phyloP scores from a whole-genome alignment of 37 sponge, comb jelly and placozoan genomes.

The Lycopodina hypogea region DNA sequence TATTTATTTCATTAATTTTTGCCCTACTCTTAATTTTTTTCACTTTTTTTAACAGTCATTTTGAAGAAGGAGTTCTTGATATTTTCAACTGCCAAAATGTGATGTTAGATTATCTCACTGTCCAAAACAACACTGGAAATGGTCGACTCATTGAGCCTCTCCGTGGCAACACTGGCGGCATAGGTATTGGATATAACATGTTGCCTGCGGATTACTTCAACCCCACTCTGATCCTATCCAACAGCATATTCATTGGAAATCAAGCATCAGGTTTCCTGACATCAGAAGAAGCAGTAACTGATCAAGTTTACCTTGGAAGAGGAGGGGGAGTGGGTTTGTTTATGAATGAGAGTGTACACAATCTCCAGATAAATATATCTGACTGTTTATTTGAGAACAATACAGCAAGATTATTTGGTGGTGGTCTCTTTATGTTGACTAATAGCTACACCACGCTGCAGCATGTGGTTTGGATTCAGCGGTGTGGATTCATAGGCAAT shows the following conservation, averaged over 20 bases:
- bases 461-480: constrained; percentile 3
- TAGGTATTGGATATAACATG: constrained; percentile 45
- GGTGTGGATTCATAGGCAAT: constrained; percentile 30
- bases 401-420: constrained; percentile 50
- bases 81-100: constrained; percentile 66
- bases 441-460: neutral
- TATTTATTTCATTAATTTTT: no score
- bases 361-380: constrained; percentile 9
- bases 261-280: constrained; percentile 11
- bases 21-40: no score
- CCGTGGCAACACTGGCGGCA: constrained; percentile 50
- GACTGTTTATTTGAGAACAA: constrained; percentile 41
- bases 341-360: constrained; percentile 18
- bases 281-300: constrained; percentile 7
- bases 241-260: constrained; percentile 11
- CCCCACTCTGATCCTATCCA: neutral
- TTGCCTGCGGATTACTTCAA: neutral
- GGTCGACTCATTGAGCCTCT: constrained; percentile 11
- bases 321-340: constrained; percentile 61
- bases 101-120: constrained; percentile 14
- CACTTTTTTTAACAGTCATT: constrained; percentile 32
- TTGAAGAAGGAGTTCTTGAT: constrained; percentile 58
- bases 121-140: constrained; percentile 45
- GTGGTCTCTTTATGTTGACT: constrained; percentile 52
- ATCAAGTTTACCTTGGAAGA: constrained; percentile 42